These are phyloP conservation scores for Atrichornis clamosus DNA, from an alignment of 2,113 vertebrate species.

Conservation along the genomic window DNA sequence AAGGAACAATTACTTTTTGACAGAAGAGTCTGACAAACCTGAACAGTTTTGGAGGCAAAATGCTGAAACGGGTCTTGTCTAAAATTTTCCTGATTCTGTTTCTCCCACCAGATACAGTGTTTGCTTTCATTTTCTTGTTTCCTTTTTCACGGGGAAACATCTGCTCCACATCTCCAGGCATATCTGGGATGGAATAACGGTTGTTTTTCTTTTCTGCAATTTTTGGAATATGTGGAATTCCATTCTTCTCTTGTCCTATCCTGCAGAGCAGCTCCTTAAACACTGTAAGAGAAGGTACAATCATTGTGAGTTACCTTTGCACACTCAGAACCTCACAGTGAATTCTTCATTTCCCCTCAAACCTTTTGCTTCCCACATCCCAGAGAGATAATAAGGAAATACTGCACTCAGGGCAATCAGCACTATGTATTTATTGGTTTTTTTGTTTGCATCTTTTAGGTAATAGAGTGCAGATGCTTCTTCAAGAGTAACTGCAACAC, in stretches of 20 bases:
- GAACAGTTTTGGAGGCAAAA: constrained; percentile 94
- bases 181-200: constrained; percentile 94
- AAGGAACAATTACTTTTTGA: neutral
- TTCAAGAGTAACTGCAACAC: neutral
- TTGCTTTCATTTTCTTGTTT: constrained; percentile 93
- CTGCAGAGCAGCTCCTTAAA: constrained; percentile 95
- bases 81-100: constrained; percentile 96
- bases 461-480: neutral
- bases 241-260: constrained; percentile 87
- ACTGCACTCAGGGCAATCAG: neutral
- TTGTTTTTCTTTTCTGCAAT: constrained; percentile 96
- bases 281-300: constrained; percentile 72
- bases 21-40: constrained; percentile 75
- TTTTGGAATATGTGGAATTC: constrained; percentile 91
- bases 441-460: neutral
- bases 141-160: constrained; percentile 86
- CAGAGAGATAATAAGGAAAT: neutral
- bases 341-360: neutral
- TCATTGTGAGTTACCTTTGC: neutral
- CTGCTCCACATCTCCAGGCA: constrained; percentile 90
- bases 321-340: neutral
- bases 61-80: constrained; percentile 95
- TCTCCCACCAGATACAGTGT: constrained; percentile 92
- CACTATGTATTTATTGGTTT: neutral
- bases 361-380: neutral